phyloP scores from a whole-genome alignment of 1,140 invertebrate species.

The Drosophila orosa region DNA sequence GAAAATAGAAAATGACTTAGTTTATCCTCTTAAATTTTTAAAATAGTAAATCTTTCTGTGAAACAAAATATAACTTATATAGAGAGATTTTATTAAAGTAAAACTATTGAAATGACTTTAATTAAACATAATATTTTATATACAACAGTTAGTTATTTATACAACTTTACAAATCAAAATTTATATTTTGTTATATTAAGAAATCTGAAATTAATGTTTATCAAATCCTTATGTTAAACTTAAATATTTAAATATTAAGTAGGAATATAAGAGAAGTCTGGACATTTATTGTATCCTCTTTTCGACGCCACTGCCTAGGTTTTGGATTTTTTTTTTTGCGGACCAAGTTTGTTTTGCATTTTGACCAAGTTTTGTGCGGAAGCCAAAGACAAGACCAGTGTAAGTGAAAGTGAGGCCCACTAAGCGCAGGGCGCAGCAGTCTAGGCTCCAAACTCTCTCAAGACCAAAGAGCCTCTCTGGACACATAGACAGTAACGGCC shows the following conservation, averaged over 20 bases:
- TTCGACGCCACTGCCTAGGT: background rate
- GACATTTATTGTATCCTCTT: background rate
- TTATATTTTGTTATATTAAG: too few species aligned
- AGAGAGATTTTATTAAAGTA: background rate
- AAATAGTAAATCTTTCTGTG: background rate
- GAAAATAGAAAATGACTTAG: background rate
- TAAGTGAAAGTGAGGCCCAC: slow-evolving; percentile 74
- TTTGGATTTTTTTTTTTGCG: slow-evolving; percentile 47
- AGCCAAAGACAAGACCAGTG: slow-evolving; percentile 59
- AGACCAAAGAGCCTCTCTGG: background rate
- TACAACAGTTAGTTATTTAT: too few species aligned
- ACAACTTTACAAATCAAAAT: too few species aligned
- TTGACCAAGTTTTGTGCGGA: slow-evolving; percentile 79
- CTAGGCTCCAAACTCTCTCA: slow-evolving; percentile 30
- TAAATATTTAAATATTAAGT: background rate
- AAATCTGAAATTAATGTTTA: background rate
- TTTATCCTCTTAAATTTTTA: too few species aligned
- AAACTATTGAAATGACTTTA: background rate
- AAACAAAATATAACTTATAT: background rate
- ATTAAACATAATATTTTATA: background rate
- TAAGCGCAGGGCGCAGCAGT: slow-evolving; percentile 60
- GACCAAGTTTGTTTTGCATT: slow-evolving; percentile 78
- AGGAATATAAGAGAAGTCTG: background rate
- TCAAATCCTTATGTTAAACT: background rate
- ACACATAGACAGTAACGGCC: background rate